Conservation (phyloP, 2,888 invertebrate species). For the Drosophila prostipennis region DNA sequence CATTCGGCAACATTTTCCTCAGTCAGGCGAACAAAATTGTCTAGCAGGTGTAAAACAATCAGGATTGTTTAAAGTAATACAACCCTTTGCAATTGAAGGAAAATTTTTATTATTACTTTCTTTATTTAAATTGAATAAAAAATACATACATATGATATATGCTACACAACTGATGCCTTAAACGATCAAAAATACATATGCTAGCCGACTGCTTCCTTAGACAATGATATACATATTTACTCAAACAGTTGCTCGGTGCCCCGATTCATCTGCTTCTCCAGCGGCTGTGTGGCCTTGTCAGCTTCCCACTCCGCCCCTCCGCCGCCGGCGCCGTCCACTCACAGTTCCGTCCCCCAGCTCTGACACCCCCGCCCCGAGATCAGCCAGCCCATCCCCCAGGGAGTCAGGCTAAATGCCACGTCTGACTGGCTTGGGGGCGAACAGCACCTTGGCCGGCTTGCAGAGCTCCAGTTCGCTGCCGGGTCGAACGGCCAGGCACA, state of each 20-base stretch:
- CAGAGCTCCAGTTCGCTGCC: constrained; percentile 90
- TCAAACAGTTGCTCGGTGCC: background rate
- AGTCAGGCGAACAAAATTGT: no score
- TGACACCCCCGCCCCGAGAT: background rate
- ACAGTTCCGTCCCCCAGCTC: background rate
- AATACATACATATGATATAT: background rate
- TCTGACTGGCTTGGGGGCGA: constrained; percentile 95
- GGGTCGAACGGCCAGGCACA: constrained; percentile 88
- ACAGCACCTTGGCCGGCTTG: constrained; percentile 93
- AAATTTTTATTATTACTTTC: no score
- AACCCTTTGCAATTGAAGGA: no score
- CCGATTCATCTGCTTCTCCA: constrained; percentile 12
- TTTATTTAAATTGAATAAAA: background rate
- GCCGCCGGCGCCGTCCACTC: constrained; percentile 2
- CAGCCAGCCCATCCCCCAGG: background rate
- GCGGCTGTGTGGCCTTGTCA: constrained; percentile 22
- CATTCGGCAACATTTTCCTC: no score
- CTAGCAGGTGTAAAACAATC: no score
- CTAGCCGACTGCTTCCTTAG: background rate
- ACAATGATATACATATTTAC: background rate
- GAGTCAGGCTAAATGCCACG: constrained; percentile 87
- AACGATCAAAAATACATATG: background rate
- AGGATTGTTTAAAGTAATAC: no score
- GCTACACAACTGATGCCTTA: background rate
- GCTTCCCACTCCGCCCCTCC: constrained; percentile 1